phyloP scores from a whole-genome alignment of 2,797 vertebrate species.

The Aldrovandia affinis region DNA sequence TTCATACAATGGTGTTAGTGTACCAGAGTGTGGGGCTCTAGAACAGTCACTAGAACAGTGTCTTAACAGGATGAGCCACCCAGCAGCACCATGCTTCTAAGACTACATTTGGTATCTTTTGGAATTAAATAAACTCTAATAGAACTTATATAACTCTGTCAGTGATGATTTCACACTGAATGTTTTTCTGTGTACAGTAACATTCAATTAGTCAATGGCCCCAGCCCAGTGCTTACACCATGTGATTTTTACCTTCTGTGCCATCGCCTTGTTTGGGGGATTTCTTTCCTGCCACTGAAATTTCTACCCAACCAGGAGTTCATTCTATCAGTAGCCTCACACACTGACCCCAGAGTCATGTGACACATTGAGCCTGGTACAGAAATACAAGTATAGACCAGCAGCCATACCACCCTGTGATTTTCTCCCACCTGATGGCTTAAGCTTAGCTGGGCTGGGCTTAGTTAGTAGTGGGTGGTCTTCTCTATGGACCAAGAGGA shows the following conservation, averaged over 20 bases:
- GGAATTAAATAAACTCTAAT: too few species aligned
- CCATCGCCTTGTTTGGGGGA: neutral
- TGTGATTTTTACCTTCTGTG: neutral
- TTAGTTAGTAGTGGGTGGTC: neutral
- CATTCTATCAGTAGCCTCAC: neutral
- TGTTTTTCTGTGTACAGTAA: neutral
- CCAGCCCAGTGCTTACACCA: neutral
- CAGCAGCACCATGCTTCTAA: too few species aligned
- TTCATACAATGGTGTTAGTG: too few species aligned
- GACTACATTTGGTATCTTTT: neutral
- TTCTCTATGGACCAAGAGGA: neutral
- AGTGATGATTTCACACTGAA: neutral
- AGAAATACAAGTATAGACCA: neutral
- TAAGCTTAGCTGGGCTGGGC: neutral
- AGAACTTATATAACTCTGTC: too few species aligned
- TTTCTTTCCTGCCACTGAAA: neutral
- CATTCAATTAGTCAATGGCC: neutral
- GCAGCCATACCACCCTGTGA: neutral
- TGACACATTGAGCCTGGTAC: neutral
- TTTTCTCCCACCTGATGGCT: too few species aligned
- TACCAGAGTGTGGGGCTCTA: too few species aligned
- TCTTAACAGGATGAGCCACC: too few species aligned
- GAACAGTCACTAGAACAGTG: too few species aligned
- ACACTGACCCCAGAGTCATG: neutral
- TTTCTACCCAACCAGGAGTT: too few species aligned